Base-by-base conservation (phyloP, 2,797 vertebrate genomes). In the Siniperca scherzeri region DNA sequence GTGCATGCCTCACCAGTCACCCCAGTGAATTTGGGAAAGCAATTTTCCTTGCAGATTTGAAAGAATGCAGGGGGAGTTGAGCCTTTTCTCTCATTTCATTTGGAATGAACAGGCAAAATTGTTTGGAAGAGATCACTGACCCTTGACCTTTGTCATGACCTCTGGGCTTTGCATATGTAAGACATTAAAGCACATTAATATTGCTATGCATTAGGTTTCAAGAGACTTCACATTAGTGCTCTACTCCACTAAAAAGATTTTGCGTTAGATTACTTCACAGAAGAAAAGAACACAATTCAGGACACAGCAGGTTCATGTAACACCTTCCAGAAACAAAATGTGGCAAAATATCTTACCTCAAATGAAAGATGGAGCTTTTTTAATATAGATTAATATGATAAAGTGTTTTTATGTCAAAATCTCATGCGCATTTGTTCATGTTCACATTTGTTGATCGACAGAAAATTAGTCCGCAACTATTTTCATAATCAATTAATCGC, bases 151-250 rank as follows among this genome's bases (percentile, higher is more conserved):
- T 91, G 87, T 38, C 65, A 7, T 90, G 95, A 96, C 95, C 96
- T 90, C 88, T 73, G 86, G 88, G 87, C 94, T 92, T 94, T 96
- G 94, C 96, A 97, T 95, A 94, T 97, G 96, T 93, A 94, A 96
- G 93, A 92, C 94, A 97, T 97, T 96, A 96, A 95, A 94, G 93
- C 89, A 84, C 89, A 93, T 95, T 94, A 94, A 96, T 95, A 95
- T 94, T 91, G 91, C 87, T 77, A 60, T 84, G 93, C 89, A 82
- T 79, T 85, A 9, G 44, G 73, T 76, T 87, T 86, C 72, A 73
- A 70, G 71, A 69, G 71, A 42, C 85, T 88, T 80, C 65, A 50
- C 62, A 61, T 74, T n/a, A 80, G 69, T 25, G 33, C 67, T 78
- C 25, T 48, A 40, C 40, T 84, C 44, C 38, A 27, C 46, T 48